These are phyloP conservation scores for Serilophus lunatus DNA, from an alignment of 2,113 vertebrate species.

Conservation along the genomic window DNA sequence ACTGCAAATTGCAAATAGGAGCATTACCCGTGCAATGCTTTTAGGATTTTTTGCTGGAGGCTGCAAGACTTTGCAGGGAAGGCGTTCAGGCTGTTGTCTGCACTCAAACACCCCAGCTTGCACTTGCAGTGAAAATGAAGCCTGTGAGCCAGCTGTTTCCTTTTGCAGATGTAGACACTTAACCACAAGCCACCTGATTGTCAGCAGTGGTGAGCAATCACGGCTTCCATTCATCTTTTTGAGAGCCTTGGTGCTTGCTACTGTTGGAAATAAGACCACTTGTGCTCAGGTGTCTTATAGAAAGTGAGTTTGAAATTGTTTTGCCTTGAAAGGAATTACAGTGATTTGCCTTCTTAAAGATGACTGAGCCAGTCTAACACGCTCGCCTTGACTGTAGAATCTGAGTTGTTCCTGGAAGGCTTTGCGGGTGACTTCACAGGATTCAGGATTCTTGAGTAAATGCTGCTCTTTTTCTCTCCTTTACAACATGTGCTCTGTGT, in stretches of 20 bases:
- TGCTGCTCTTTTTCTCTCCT: background rate
- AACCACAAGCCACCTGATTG: slow-evolving; percentile 55
- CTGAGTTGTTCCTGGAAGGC: background rate
- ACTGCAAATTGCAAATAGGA: background rate
- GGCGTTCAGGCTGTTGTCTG: background rate
- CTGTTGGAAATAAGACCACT: slow-evolving; percentile 31
- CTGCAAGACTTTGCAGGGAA: slow-evolving; percentile 40
- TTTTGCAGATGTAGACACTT: slow-evolving; percentile 62
- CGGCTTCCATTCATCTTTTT: slow-evolving; percentile 50
- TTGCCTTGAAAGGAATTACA: slow-evolving; percentile 7
- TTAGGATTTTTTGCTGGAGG: slow-evolving; percentile 53
- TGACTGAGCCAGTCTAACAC: background rate
- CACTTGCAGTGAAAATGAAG: slow-evolving; percentile 18
- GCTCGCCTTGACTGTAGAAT: background rate
- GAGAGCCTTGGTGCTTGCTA: slow-evolving; percentile 22
- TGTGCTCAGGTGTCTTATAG: slow-evolving; percentile 48
- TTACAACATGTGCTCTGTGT: accelerated
- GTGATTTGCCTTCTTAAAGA: background rate
- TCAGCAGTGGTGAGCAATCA: slow-evolving; percentile 58
- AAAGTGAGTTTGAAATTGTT: slow-evolving; percentile 25
- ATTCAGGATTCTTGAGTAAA: background rate
- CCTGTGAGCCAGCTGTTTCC: slow-evolving; percentile 51
- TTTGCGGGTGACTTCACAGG: accelerated
- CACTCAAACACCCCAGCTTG: slow-evolving; percentile 3
- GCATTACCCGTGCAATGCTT: background rate